These are phyloP conservation scores for Vanacampus margaritifer DNA, from an alignment of 2,113 vertebrate species.

Conservation along the genomic window DNA sequence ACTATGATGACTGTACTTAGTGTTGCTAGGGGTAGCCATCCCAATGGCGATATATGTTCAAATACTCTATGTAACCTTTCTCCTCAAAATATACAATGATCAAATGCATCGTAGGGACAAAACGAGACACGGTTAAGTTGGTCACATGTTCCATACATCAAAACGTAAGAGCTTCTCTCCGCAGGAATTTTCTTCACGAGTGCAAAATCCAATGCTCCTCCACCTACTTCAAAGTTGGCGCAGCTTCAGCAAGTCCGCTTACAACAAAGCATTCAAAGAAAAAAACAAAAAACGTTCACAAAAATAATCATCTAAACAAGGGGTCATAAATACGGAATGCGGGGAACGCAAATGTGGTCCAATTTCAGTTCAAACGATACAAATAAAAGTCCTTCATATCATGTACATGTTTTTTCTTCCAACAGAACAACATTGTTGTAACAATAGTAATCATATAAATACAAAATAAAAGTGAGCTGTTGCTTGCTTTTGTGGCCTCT, in stretches of 20 bases:
- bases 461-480: slow-evolving; percentile 70
- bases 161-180: slow-evolving; percentile 84
- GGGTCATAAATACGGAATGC: slow-evolving; percentile 92
- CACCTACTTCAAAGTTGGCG: slow-evolving; percentile 81
- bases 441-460: slow-evolving; percentile 64
- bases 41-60: slow-evolving; percentile 83
- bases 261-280: slow-evolving; percentile 51
- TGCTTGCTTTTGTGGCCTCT: slow-evolving; percentile 78
- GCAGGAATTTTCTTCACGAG: slow-evolving; percentile 91
- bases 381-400: slow-evolving; percentile 93
- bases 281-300: slow-evolving; percentile 30
- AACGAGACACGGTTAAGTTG: slow-evolving; percentile 88
- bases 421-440: slow-evolving; percentile 67
- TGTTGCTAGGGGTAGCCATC: slow-evolving; percentile 87
- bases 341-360: slow-evolving; percentile 79
- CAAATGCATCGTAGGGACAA: slow-evolving; percentile 89
- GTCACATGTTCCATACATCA: slow-evolving; percentile 84
- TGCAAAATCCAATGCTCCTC: slow-evolving; percentile 97
- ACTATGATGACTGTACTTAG: slow-evolving; percentile 84
- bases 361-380: slow-evolving; percentile 79
- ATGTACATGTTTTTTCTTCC: slow-evolving; percentile 34
- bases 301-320: slow-evolving; percentile 66
- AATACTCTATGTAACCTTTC: slow-evolving; percentile 80
- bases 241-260: slow-evolving; percentile 71
- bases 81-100: slow-evolving; percentile 85